These are phyloP conservation scores for Neomorphus geoffroyi DNA, from an alignment of 2,797 vertebrate species.

Conservation along the genomic window DNA sequence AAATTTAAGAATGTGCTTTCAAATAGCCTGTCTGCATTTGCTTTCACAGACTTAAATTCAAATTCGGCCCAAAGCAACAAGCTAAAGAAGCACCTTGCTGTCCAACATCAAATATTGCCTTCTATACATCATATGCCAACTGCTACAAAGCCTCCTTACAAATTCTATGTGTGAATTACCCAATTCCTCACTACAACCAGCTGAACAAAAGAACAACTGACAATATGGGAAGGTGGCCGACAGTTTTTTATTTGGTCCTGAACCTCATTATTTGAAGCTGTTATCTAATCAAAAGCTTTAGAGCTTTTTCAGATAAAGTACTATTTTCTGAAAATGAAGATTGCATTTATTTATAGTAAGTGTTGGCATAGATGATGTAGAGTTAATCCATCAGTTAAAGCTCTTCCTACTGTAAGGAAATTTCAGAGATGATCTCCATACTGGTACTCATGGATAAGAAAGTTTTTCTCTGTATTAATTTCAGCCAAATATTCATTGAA, in stretches of 20 bases:
- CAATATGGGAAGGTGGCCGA: background rate
- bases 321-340: conserved; percentile 14
- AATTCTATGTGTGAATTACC: background rate
- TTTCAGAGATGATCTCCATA: background rate
- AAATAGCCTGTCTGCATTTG: conserved; percentile 34
- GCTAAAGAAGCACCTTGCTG: conserved; percentile 44
- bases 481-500: background rate
- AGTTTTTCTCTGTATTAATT: background rate
- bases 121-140: background rate
- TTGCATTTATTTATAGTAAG: background rate
- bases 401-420: background rate
- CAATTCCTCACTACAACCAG: background rate
- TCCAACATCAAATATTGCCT: conserved; percentile 25
- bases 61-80: conserved; percentile 1
- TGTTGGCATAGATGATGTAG: background rate
- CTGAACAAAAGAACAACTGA: conserved; percentile 5
- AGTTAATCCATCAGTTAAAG: background rate
- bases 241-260: background rate
- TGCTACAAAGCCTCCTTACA: conserved; percentile 18
- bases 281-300: background rate
- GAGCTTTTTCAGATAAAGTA: background rate
- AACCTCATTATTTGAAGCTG: background rate
- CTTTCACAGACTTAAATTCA: conserved; percentile 13
- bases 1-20: conserved; percentile 60
- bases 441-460: background rate